A percentile compares a stretch with the other conserved stretches of the same genome.
phyloP scores from a whole-genome alignment of 2,797 vertebrate genomes.

The Enteromius treurensis region DNA sequence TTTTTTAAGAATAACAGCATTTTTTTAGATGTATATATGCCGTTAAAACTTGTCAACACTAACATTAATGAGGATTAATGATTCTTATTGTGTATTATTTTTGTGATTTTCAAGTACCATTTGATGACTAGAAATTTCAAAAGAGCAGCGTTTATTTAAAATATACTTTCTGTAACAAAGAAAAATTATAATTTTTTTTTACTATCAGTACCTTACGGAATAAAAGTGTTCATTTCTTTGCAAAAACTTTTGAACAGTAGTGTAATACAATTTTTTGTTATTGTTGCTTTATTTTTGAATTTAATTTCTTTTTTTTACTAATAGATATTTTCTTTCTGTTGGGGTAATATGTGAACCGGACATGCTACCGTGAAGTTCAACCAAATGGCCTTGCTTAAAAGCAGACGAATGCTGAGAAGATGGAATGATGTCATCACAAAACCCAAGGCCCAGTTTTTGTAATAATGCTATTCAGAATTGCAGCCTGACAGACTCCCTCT shows the following conservation, averaged over 20 bases:
- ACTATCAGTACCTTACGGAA: neutral
- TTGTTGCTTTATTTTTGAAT: neutral
- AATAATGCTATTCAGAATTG: constrained; percentile 6
- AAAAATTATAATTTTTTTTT: neutral
- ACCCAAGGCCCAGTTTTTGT: constrained; percentile 15
- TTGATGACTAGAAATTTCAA: neutral
- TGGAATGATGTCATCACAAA: constrained; percentile 30
- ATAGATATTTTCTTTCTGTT: neutral
- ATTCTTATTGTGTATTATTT: neutral
- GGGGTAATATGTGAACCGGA: neutral
- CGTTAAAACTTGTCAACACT: no score
- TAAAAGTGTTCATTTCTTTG: neutral
- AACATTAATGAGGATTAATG: neutral
- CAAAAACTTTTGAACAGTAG: neutral
- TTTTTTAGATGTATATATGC: no score
- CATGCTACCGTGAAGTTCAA: neutral
- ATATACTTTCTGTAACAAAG: neutral
- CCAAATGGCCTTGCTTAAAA: neutral
- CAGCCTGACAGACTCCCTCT: constrained; percentile 13
- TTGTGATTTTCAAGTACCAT: neutral
- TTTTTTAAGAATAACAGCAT: no score
- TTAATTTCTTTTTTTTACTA: neutral
- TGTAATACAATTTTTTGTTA: neutral
- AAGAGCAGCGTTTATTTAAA: neutral
- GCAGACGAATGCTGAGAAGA: neutral